Evolutionary conservation across 2,888 invertebrate species (phyloP).

Genomic region (Aphidoletes aphidimyza): DNA sequence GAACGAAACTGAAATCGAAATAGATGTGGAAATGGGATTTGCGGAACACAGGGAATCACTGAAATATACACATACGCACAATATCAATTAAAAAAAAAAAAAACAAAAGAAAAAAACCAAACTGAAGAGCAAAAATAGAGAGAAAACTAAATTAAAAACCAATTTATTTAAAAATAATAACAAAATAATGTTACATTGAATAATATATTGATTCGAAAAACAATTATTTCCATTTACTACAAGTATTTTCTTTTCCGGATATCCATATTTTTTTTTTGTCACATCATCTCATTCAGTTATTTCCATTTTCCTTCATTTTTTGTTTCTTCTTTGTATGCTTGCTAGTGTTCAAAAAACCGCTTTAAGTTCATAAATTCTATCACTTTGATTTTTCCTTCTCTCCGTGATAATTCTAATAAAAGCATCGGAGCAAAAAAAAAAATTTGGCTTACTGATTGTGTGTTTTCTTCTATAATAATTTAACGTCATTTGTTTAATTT

Average conservation of each 20-base stretch:
- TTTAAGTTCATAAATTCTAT: neutral
- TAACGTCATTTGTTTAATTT: neutral
- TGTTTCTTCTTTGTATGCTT: neutral
- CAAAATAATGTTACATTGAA: conserved; percentile 51
- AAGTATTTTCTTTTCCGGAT: conserved; percentile 8
- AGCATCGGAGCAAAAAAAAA: conserved; percentile 44
- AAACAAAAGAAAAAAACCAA: neutral
- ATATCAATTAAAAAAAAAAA: neutral
- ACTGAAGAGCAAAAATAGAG: neutral
- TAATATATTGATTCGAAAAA: conserved; percentile 51
- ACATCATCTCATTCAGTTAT: neutral
- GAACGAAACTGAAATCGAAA: no score
- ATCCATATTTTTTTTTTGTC: neutral
- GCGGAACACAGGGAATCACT: neutral
- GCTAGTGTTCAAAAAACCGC: neutral
- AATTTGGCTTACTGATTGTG: conserved; percentile 10
- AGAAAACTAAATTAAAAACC: conserved; percentile 31
- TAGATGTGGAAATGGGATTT: neutral
- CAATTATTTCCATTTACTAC: conserved; percentile 42
- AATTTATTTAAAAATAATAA: conserved; percentile 51
- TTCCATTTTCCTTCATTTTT: neutral
- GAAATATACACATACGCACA: neutral
- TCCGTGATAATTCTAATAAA: neutral
- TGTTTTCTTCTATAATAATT: neutral
- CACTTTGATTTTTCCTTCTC: neutral